Evolutionary conservation across 2,888 invertebrate species (phyloP).

Genomic region (Brachyptera risi): DNA sequence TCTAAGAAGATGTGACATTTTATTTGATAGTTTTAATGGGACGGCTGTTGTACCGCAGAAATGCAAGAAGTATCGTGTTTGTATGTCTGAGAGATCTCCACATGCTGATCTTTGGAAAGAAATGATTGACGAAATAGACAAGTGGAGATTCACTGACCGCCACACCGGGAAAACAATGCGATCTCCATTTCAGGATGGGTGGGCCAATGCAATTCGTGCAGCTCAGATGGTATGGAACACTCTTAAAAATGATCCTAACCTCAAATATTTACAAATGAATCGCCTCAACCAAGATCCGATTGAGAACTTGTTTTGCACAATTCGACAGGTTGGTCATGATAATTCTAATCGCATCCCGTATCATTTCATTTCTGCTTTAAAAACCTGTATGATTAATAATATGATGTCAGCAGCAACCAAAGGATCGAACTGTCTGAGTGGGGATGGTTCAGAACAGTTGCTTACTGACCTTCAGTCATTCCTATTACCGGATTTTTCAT

Average conservation of each 20-base stretch:
- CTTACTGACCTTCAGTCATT: neutral
- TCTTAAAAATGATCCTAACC: neutral
- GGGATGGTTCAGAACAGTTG: neutral
- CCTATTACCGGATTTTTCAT: neutral
- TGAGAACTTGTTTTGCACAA: neutral
- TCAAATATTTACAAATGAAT: constrained; percentile 3
- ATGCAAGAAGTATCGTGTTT: neutral
- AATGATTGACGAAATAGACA: neutral
- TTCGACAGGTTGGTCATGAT: neutral
- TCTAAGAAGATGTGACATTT: neutral
- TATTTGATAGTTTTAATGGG: neutral
- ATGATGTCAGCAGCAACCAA: neutral
- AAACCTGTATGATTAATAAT: neutral
- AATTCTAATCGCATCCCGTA: neutral
- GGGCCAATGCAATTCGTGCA: neutral
- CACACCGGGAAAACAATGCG: neutral
- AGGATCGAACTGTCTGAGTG: neutral
- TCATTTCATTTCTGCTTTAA: neutral
- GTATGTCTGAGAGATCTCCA: neutral
- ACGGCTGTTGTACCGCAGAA: neutral
- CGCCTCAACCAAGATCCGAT: neutral
- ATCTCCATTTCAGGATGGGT: neutral
- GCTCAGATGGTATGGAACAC: neutral
- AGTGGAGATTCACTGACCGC: neutral
- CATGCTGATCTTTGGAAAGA: neutral